Evolutionary conservation across 2,888 invertebrate genomes (phyloP).

Genomic region (Lamellibrachia satsuma): DNA sequence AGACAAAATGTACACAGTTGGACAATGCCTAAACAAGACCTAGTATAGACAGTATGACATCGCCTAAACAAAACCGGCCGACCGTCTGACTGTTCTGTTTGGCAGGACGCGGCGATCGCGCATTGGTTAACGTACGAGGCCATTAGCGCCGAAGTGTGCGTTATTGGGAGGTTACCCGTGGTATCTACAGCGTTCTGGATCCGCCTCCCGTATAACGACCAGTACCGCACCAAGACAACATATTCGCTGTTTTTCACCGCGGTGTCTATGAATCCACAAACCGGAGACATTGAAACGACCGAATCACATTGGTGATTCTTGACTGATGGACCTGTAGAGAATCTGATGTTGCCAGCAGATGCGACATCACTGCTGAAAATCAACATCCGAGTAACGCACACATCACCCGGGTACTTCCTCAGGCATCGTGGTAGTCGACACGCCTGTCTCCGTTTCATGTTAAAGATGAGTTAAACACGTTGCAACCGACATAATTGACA

Average conservation of each 20-base stretch:
- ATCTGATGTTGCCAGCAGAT: not conserved
- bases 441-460: not conserved
- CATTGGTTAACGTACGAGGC: not conserved
- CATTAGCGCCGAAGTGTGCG: not conserved
- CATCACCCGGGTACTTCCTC: not conserved
- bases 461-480: not conserved
- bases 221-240: not conserved
- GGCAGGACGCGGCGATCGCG: not conserved
- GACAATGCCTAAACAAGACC: too few species aligned
- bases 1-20: too few species aligned
- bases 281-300: not conserved
- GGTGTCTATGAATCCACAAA: not conserved
- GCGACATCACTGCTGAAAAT: not conserved
- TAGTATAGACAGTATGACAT: too few species aligned
- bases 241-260: not conserved
- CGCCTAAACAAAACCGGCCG: too few species aligned
- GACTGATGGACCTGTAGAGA: not conserved
- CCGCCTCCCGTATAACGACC: not conserved
- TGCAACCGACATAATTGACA: not conserved
- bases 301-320: not conserved
- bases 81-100: not conserved
- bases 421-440: not conserved
- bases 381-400: not conserved
- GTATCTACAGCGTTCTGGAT: not conserved
- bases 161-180: not conserved